Evolutionary conservation across 2,888 invertebrate species (phyloP).

Genomic region (Anodontia alba): DNA sequence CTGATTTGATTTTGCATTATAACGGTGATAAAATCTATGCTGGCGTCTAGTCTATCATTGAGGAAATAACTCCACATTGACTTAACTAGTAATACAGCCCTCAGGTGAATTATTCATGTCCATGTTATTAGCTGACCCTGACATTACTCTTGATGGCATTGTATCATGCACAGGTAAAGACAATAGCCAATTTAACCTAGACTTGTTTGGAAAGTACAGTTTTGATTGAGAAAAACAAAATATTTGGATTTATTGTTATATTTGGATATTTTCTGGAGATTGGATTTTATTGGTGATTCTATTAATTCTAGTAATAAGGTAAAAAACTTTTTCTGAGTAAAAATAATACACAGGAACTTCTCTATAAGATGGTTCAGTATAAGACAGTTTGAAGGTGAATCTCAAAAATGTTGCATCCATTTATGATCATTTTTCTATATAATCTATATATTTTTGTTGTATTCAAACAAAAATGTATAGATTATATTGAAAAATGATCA

Average conservation of each 20-base stretch:
- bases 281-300: not conserved
- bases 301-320: too few relatives aligned
- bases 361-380: too few relatives aligned
- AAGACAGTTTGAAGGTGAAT: too few relatives aligned
- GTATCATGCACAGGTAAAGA: constrained; percentile 4
- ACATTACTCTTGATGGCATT: not conserved
- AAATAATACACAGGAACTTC: too few relatives aligned
- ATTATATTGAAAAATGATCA: too few relatives aligned
- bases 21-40: not conserved
- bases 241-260: not conserved
- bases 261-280: not conserved
- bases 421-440: too few relatives aligned
- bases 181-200: not conserved
- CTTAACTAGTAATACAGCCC: not conserved
- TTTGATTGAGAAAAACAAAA: not conserved
- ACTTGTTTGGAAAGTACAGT: not conserved
- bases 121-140: constrained; percentile 26
- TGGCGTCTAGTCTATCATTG: not conserved
- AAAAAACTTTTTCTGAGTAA: too few relatives aligned
- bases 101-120: constrained; percentile 47
- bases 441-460: too few relatives aligned
- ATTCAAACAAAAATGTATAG: too few relatives aligned
- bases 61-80: constrained; percentile 5
- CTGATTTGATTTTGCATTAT: too few relatives aligned
- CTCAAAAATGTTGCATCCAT: too few relatives aligned